Evolutionary conservation across 2,888 invertebrate genomes (phyloP).

Genomic region (Agonopterix alstromeriana): DNA sequence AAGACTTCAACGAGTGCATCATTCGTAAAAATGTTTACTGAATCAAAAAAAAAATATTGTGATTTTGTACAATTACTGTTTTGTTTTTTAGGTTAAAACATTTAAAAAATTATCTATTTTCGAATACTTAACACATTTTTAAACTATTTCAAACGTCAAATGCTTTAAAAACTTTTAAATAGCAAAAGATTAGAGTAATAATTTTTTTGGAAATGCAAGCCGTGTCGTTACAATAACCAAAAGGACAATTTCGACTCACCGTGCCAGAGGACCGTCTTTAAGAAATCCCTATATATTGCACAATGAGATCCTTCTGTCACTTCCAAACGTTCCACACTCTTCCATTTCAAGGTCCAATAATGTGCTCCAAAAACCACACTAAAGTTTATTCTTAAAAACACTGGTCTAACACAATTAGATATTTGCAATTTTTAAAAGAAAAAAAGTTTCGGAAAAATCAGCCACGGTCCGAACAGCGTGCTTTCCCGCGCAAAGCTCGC

Average conservation of each 20-base stretch:
- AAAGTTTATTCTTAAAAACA: slow-evolving; percentile 1
- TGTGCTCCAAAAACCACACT: not conserved
- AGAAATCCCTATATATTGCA: slow-evolving; percentile 55
- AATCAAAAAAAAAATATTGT: too few relatives aligned
- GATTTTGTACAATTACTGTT: too few relatives aligned
- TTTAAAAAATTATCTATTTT: too few relatives aligned
- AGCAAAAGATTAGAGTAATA: too few relatives aligned
- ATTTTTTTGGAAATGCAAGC: too few relatives aligned
- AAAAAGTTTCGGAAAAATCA: slow-evolving; percentile 26
- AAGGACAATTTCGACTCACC: slow-evolving; percentile 48
- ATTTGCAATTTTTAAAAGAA: not conserved
- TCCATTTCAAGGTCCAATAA: slow-evolving; percentile 6
- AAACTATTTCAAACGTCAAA: too few relatives aligned
- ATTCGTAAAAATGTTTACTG: too few relatives aligned
- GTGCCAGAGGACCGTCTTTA: slow-evolving; percentile 43
- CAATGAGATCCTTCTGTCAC: slow-evolving; percentile 42
- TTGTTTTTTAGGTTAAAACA: too few relatives aligned
- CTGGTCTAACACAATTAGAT: slow-evolving; percentile 4
- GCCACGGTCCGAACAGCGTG: slow-evolving; percentile 45
- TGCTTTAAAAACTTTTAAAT: too few relatives aligned
- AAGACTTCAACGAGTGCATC: too few relatives aligned
- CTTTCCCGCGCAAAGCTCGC: slow-evolving; percentile 69
- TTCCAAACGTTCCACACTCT: slow-evolving; percentile 22
- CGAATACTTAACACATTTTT: too few relatives aligned
- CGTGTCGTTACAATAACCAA: slow-evolving; percentile 14